Evolutionary conservation across 2,888 invertebrate genomes (phyloP).

Genomic region (Scotopteryx bipunctaria): DNA sequence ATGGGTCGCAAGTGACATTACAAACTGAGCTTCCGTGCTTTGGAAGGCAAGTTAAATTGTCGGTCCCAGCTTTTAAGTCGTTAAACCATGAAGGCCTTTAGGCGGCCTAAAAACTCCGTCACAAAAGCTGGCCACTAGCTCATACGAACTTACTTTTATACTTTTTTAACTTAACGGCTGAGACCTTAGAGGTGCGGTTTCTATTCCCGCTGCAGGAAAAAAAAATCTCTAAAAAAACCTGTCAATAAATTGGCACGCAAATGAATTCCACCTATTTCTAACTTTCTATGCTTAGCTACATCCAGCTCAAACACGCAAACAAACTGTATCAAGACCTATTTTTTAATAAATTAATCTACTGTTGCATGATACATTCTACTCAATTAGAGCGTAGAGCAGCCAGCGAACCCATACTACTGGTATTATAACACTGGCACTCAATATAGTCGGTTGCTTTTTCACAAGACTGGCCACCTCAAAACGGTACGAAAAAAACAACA

Average conservation of each 20-base stretch:
- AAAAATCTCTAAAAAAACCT: too few relatives aligned
- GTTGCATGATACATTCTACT: conserved; percentile 76
- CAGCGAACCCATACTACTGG: conserved; percentile 54
- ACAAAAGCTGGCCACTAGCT: too few relatives aligned
- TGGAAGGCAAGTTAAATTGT: too few relatives aligned
- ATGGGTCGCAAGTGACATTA: too few relatives aligned
- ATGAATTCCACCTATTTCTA: conserved; percentile 4
- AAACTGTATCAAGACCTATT: conserved; percentile 23
- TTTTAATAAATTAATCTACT: conserved; percentile 49
- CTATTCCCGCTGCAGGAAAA: too few relatives aligned
- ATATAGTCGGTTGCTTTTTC: conserved; percentile 64
- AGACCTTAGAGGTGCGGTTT: too few relatives aligned
- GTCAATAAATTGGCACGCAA: conserved; percentile 2
- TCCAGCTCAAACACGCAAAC: conserved; percentile 22
- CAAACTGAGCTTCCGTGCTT: too few relatives aligned
- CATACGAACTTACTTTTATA: too few relatives aligned
- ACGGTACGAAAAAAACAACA: conserved; percentile 25
- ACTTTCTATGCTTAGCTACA: conserved; percentile 9
- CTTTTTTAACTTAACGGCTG: too few relatives aligned
- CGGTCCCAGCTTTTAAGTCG: too few relatives aligned
- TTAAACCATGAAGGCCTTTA: too few relatives aligned
- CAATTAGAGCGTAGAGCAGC: conserved; percentile 75
- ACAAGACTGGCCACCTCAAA: conserved; percentile 39
- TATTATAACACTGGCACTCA: conserved; percentile 64
- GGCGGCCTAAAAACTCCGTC: too few relatives aligned